Evolutionary conservation across 2,113 vertebrate genomes (phyloP).

Genomic region (Neolamprologus longior): DNA sequence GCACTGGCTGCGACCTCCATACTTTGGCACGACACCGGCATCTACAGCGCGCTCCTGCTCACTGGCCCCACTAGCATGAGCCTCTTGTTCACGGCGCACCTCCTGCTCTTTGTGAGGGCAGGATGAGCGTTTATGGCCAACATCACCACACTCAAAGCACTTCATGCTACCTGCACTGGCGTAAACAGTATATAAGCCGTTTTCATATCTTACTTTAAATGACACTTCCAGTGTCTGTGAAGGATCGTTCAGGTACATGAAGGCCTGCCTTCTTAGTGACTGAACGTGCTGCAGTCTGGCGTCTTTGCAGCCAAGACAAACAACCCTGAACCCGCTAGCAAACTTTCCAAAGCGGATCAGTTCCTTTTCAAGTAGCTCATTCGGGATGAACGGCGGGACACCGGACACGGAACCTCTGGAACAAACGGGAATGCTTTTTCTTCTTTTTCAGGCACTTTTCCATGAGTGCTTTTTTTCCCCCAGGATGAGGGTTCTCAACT

Average conservation of each 20-base stretch:
- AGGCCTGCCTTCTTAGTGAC: not conserved
- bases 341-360: not conserved
- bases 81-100: no score
- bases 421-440: not conserved
- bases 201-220: not conserved
- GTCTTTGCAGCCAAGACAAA: not conserved
- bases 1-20: rapidly evolving
- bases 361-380: not conserved
- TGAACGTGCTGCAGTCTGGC: not conserved
- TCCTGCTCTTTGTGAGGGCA: no score
- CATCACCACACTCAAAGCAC: no score
- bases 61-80: rapidly evolving
- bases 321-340: not conserved
- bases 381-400: not conserved
- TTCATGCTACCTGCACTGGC: not conserved
- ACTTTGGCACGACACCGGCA: no score
- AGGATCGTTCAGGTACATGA: not conserved
- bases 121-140: no score
- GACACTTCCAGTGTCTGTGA: not conserved
- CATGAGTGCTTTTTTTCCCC: not conserved
- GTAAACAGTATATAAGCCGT: not conserved
- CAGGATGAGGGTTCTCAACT: not conserved
- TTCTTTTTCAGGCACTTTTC: not conserved
- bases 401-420: not conserved
- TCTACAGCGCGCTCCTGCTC: not conserved